phyloP scores from a whole-genome alignment of 2,888 invertebrate genomes.

The Eueremaeus valkanovi region DNA sequence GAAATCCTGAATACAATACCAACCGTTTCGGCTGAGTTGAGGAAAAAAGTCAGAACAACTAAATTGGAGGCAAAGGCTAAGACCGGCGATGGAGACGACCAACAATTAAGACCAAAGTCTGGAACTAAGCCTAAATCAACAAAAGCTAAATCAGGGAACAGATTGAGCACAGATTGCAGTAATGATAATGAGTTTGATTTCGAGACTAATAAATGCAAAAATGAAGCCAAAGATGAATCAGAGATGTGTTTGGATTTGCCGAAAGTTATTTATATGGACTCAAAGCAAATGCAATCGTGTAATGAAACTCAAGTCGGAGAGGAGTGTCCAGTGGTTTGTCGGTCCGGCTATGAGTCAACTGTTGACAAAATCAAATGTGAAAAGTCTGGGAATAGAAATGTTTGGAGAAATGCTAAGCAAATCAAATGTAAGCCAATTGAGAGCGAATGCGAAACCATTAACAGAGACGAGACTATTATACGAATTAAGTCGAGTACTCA shows the following conservation, averaged over 20 bases:
- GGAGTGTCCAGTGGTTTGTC: slow-evolving; percentile 19
- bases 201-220: neutral
- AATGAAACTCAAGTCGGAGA: neutral
- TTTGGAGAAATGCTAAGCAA: slow-evolving; percentile 24
- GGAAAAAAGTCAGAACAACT: neutral
- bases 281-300: neutral
- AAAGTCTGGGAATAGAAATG: neutral
- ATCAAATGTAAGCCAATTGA: slow-evolving; percentile 14
- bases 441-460: neutral
- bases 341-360: slow-evolving; percentile 30
- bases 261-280: neutral
- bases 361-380: neutral
- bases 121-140: neutral
- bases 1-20: neutral
- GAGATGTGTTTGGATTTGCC: slow-evolving; percentile 22
- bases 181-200: neutral
- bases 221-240: neutral
- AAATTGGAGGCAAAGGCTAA: neutral
- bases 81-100: neutral
- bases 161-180: neutral
- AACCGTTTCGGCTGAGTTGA: neutral
- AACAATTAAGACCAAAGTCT: neutral
- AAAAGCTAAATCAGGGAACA: neutral
- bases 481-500: neutral
- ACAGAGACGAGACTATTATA: neutral